Base-by-base conservation (phyloP, 1,140 invertebrate species). In the Drosophila mayri region DNA sequence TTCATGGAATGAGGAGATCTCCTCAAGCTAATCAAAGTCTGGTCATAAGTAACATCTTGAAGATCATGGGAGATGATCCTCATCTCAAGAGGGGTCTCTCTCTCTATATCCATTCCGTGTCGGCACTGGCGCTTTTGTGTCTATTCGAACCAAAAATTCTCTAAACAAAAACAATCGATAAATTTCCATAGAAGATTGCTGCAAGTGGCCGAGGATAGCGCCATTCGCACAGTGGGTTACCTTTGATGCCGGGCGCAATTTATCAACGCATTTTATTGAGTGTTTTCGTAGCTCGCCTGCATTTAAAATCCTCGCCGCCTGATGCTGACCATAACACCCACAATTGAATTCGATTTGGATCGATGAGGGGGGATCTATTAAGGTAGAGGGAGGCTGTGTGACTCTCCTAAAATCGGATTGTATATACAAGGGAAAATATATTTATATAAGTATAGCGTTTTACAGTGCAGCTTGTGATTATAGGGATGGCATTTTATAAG, bases 141-240 rank as follows among this genome's bases (percentile, higher is more conserved):
- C 84, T 87, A 84, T 90, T 87, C 62, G 61, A 81, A 72, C 63
- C 52, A 63, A 74, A 66, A 68, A 78, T 77, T 76, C 60, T 86
- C 78, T 86, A 87, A 87, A 87, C 80, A 90, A 87, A 84, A 87
- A 87, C 84, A 87, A 90, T 87, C 84, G 84, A 87, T 87, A 87
- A 87, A 87, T 87, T 87, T 81, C 79, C 85, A 70, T 50, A 77
- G 84, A 76, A 88, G 84, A 90, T 87, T 87, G 85, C 84, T 87
- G 85, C 84, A 87, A 87, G 83, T 88, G 83, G 79, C 84, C 40
- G 22, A 55, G 49, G 25, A 30, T 50, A 87, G 84, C 84, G 84
- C 84, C 84, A 90, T 79, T 79, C 54, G 54, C 84, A 67, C 84
- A 78, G 85, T 90, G 84, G 84, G 84, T 65, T 88, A 87, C 83